Evolutionary conservation across 2,888 invertebrate genomes (phyloP), one percentile per base, ranked within the genome.

Genomic region (Temnothorax ravouxi): DNA sequence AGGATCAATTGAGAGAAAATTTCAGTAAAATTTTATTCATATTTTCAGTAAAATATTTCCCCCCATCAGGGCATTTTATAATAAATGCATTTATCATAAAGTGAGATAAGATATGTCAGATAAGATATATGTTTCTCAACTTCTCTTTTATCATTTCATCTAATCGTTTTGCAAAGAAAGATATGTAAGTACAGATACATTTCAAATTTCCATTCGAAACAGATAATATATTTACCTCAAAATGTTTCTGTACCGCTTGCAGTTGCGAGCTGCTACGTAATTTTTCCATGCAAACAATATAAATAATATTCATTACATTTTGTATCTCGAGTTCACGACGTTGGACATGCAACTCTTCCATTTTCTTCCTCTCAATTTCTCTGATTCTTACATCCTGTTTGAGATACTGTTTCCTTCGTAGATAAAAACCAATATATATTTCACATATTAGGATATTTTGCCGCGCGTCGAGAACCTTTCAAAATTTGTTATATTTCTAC

Each of bases 231-330:
- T n/a, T 71, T 83, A 93, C 94, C 88, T 93, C 75, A 74, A 89
- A 93, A 82, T 86, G 79, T 75, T 79, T 86, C 11, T 90, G 85
- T 25, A 92, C 83, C 44, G 86, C 66, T 44, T 91, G 84, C 64
- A 90, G 92, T 75, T 92, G 89, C 11, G 71, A 80, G 38, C 83
- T 82, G 79, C 87, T 89, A n/a, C 89, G 91, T 75, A 90, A 85
- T 85, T 90, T 91, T 80, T 94, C 93, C 13, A 87, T 71, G 44
- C 91, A 93, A 8, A 93, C 80, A 21, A 91, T 56, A 54, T 89
- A 87, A 0, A 92, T 87, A 25, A 91, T 54, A 50, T 92, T 90
- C 2, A 87, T 86, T 15, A 88, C 79, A 72, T 91, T 92, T 85
- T 90, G 91, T 71, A 88, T 88, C 79, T 93, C 88, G 41, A 92